These are phyloP conservation scores for Ceratosolen solmsi DNA, from an alignment of 1,140 invertebrate species.

Conservation along the genomic window DNA sequence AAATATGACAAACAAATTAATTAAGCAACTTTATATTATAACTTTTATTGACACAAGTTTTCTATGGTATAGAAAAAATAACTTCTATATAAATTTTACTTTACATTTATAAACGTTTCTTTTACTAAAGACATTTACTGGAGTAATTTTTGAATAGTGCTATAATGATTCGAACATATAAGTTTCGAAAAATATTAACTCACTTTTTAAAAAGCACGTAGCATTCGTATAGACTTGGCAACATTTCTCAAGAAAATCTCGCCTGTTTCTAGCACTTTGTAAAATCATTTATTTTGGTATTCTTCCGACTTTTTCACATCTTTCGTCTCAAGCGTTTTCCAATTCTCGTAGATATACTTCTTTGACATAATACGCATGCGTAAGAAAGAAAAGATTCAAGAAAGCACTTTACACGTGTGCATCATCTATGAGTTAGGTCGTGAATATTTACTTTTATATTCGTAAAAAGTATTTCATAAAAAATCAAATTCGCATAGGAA, in stretches of 20 bases:
- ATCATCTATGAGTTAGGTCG: too few relatives aligned
- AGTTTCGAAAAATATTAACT: conserved; percentile 10
- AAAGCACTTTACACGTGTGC: not conserved
- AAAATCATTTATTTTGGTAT: conserved; percentile 19
- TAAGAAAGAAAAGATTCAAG: conserved; percentile 2
- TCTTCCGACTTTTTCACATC: not conserved
- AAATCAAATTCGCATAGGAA: conserved; percentile 2
- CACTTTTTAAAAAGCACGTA: conserved; percentile 22
- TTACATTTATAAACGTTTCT: too few relatives aligned
- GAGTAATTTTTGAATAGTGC: not conserved
- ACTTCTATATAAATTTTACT: too few relatives aligned
- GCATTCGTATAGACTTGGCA: not conserved
- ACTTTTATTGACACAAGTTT: too few relatives aligned
- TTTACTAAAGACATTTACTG: not conserved
- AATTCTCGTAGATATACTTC: conserved; percentile 51
- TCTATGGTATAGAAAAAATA: too few relatives aligned
- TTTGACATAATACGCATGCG: conserved; percentile 57
- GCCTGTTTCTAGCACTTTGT: conserved; percentile 9
- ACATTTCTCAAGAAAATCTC: conserved; percentile 23
- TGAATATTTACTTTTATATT: conserved; percentile 31
- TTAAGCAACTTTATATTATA: too few relatives aligned
- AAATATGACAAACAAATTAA: too few relatives aligned
- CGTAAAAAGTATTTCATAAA: not conserved
- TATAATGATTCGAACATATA: not conserved
- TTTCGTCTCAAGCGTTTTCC: conserved; percentile 1